Base-by-base conservation (phyloP, 2,888 invertebrate species). In the Lampropteryx suffumata region DNA sequence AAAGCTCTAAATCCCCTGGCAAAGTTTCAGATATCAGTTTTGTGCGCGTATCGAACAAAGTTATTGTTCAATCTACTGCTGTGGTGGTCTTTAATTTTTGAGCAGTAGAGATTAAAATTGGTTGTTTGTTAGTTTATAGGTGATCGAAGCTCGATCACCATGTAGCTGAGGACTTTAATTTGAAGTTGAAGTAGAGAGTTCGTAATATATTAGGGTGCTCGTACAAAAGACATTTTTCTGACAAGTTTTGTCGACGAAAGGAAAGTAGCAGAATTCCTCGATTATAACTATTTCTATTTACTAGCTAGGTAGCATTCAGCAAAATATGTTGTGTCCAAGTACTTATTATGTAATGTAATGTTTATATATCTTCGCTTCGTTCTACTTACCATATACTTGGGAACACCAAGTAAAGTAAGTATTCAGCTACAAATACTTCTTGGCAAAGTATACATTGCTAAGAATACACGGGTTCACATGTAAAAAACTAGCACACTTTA, bases 61-160 rank as follows among this genome's bases (percentile, higher is more conserved):
- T 62, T 66, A 59, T 58, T 34, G 54, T 53, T 36, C 51, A 40
- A 47, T 61, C 49, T 62, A 56, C 61, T 32, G 30, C 32, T 48
- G 0, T 4, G 5, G 29, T 43, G 9, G 3, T 0, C 14, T 21
- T 39, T 62, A 46, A 42, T n/a, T 0, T 2, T 14, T 11, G 9
- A 13, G 35, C 2, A 9, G 10, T 10, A 2, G 0, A 8, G 5
- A 0, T 21, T 49, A 62, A 50, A 36, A 55, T 27, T 10, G 36
- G n/a, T 10, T 59, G 50, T 60, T 17, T 3, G 3, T 52, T 4
- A 14, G 2, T 11, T 32, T 13, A 14, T 9, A 13, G 21, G 62
- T 57, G 61, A 70, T 67, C 61, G 55, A 40, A 41, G 55, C 59
- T 65, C 59, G 60, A 65, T 69, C 60, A 61, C 55, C 40, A 47